Conservation (phyloP, 2,888 invertebrate species). For the Tryphoninae sp. region DNA sequence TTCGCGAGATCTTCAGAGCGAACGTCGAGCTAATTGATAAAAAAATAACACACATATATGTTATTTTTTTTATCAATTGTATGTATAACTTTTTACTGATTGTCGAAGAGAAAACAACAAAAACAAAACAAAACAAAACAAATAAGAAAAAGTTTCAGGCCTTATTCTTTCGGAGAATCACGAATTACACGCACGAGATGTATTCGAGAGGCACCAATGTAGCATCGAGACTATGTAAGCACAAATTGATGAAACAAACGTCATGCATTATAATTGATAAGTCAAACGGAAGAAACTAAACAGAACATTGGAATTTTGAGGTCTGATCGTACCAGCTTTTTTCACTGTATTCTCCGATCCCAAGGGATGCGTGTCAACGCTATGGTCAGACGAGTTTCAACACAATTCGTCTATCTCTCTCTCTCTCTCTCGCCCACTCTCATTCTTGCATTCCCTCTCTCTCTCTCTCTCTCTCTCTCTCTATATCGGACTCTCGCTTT, state of each 20-base stretch:
- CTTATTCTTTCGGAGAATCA: slow-evolving; percentile 40
- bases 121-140: too few species aligned
- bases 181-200: slow-evolving; percentile 13
- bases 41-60: slow-evolving; percentile 17
- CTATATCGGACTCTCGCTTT: slow-evolving; percentile 9
- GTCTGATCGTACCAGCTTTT: neutral
- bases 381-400: neutral
- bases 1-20: slow-evolving; percentile 8
- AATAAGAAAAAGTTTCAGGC: slow-evolving; percentile 24
- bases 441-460: neutral
- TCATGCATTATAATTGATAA: slow-evolving; percentile 24
- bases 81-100: slow-evolving; percentile 18
- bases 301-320: neutral
- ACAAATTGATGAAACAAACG: slow-evolving; percentile 4
- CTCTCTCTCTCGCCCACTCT: neutral
- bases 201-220: slow-evolving; percentile 3
- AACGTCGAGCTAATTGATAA: slow-evolving; percentile 31
- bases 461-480: slow-evolving; percentile 11
- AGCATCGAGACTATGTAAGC: neutral
- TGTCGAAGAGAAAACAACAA: neutral
- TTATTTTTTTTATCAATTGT: neutral
- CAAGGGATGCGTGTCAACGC: neutral
- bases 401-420: neutral
- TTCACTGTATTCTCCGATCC: neutral
- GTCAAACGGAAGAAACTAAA: slow-evolving; percentile 11